Base-by-base conservation (phyloP, 2,113 vertebrate genomes). In the Arothron firmamentum region DNA sequence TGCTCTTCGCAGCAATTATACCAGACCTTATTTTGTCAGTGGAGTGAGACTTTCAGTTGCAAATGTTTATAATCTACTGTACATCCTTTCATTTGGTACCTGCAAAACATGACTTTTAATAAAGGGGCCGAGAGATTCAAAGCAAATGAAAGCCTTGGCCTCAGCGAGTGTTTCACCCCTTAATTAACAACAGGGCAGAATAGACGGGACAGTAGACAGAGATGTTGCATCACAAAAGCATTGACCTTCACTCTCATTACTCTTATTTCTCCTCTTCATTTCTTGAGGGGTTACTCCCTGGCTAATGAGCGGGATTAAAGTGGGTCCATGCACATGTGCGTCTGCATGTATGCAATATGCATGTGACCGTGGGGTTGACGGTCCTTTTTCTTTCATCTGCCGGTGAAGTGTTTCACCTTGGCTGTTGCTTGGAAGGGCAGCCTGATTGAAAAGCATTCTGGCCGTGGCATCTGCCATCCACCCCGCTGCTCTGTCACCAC, bases 381-480 rank as follows among this genome's bases (percentile, higher is more conserved):
- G 75, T 63, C 73, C 70, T 67, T 63, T 77, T 71, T 79, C 46
- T 55, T 28, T 19, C 19, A 68, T 79, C 63, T 19, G 16, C 65
- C 19, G 45, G 64, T 81, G 76, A 86, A 88, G 84, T 74, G 72
- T 88, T 86, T 92, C 88, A 92, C 90, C 90, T 92, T 92, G 90
- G 86, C 82, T 58, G 48, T 55, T 46, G 81, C 75, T 88, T 85
- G 87, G 87, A 92, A 92, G 90, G 90, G 87, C 90, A 85, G 80
- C 56, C 89, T 92, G 90, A 92, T 92, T 92, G 90, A 92, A 92
- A 92, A 90, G 90, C 90, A 89, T 89, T 88, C 88, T 86, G 85
- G 81, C 87, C 65, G 78, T 87, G 89, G 89, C 90, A 91, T 91
- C 90, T 92, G 89, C 90, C 86, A 71, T 87, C 86, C 87, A 85